Evolutionary conservation across 2,113 vertebrate genomes (phyloP).

Genomic region (Gnathonemus longibarbis): DNA sequence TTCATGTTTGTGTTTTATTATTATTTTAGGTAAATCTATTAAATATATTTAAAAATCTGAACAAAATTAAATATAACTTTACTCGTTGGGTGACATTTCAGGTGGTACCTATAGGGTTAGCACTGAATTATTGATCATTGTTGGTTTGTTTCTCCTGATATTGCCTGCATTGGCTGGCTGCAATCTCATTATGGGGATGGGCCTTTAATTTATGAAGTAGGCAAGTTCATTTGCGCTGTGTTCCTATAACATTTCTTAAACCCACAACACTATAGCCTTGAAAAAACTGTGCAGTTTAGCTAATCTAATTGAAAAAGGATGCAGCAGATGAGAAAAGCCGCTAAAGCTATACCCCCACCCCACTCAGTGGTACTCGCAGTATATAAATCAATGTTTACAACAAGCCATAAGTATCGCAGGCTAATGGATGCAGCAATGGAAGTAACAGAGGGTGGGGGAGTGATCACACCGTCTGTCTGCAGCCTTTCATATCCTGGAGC

Average conservation of each 20-base stretch:
- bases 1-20: neutral
- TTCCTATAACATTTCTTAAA: neutral
- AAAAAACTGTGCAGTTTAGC: neutral
- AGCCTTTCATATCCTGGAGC: slow-evolving; percentile 21
- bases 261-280: neutral
- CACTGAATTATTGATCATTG: neutral
- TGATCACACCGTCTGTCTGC: slow-evolving; percentile 36
- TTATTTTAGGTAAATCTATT: neutral
- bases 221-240: neutral
- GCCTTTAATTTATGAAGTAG: neutral
- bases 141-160: neutral
- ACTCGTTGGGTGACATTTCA: neutral
- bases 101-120: neutral
- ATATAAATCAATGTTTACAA: slow-evolving; percentile 9
- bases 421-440: slow-evolving; percentile 36
- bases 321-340: neutral
- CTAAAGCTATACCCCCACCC: no score
- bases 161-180: neutral
- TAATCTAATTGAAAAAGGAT: neutral
- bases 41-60: neutral
- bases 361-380: neutral
- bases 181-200: neutral
- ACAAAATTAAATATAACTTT: neutral
- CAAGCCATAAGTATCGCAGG: slow-evolving; percentile 31
- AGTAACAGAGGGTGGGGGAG: slow-evolving; percentile 3